These are phyloP conservation scores for Pandemis heparana DNA, from an alignment of 2,888 invertebrate genomes.

Conservation along the genomic window DNA sequence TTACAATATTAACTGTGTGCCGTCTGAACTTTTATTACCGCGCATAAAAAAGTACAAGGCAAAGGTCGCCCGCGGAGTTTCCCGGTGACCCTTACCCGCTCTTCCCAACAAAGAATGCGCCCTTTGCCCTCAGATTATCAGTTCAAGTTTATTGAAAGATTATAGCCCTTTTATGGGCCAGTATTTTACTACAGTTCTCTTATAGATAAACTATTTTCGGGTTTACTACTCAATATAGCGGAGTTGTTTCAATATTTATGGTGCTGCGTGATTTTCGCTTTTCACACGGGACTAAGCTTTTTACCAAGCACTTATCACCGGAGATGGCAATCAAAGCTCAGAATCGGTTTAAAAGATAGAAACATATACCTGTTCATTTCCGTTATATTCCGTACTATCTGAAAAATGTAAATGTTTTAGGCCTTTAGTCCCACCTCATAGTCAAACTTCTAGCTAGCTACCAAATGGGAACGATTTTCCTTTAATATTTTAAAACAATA, in stretches of 20 bases:
- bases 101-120: not conserved
- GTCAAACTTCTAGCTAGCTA: too few relatives aligned
- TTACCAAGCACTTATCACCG: not conserved
- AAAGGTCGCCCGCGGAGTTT: not conserved
- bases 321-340: too few relatives aligned
- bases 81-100: not conserved
- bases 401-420: too few relatives aligned
- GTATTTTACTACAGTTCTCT: constrained; percentile 27
- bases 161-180: constrained; percentile 34
- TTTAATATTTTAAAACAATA: too few relatives aligned
- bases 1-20: too few relatives aligned
- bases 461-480: too few relatives aligned
- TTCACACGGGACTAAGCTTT: not conserved
- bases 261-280: not conserved
- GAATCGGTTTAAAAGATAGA: too few relatives aligned
- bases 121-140: constrained; percentile 31
- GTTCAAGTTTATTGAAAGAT: constrained; percentile 34
- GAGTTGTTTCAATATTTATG: constrained; percentile 9
- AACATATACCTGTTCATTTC: too few relatives aligned
- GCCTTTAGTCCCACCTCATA: too few relatives aligned
- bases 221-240: constrained; percentile 21
- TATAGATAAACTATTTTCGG: constrained; percentile 31
- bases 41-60: not conserved
- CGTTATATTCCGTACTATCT: too few relatives aligned
- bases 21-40: too few relatives aligned